These are phyloP conservation scores for Symphodus melops DNA, from an alignment of 2,113 vertebrate species.

Conservation along the genomic window DNA sequence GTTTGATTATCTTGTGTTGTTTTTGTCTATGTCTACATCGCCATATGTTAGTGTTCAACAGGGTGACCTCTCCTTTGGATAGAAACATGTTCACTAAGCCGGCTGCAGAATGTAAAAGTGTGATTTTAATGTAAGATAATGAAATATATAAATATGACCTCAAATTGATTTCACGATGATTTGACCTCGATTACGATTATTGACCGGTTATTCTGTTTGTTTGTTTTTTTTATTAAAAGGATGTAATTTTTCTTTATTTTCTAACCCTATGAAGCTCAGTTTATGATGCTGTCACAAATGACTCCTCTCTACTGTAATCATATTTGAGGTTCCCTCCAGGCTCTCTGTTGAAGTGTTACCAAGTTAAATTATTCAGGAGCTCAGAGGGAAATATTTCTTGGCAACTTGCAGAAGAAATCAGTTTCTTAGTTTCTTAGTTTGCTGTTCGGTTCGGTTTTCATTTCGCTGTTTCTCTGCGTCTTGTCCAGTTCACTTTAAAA, in stretches of 20 bases:
- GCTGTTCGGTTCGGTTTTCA: background rate
- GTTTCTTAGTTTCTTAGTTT: background rate
- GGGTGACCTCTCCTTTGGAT: constrained; percentile 4
- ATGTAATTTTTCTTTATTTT: no score
- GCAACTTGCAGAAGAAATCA: background rate
- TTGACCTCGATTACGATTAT: no score
- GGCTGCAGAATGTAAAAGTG: background rate
- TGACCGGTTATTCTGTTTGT: no score
- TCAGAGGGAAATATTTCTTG: background rate
- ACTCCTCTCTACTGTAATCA: background rate
- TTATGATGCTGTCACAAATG: background rate
- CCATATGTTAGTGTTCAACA: constrained; percentile 13
- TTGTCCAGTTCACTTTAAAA: background rate
- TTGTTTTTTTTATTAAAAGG: no score
- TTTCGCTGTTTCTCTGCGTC: background rate
- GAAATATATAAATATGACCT: no score
- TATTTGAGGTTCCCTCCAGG: constrained; percentile 5
- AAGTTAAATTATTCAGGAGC: constrained; percentile 33
- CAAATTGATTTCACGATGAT: no score
- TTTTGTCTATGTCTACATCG: background rate
- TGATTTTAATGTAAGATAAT: background rate
- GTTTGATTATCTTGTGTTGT: background rate
- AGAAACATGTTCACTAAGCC: background rate
- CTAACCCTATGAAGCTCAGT: background rate
- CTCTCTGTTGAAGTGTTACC: background rate